Evolutionary conservation across 2,888 invertebrate genomes (phyloP).

Genomic region (Julus scandinavius): DNA sequence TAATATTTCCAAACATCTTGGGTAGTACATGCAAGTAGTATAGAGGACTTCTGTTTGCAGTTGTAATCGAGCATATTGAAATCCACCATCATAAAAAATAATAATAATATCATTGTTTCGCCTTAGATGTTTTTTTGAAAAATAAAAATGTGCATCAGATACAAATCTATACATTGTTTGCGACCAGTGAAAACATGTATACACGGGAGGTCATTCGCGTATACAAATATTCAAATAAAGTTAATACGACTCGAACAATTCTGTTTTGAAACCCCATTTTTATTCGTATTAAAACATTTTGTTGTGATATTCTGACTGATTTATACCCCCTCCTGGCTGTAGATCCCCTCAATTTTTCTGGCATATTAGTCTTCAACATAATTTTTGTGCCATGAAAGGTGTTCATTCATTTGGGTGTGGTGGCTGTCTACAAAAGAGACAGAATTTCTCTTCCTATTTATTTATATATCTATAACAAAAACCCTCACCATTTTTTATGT

Average conservation of each 20-base stretch:
- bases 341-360: neutral
- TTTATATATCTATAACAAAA: conserved; percentile 25
- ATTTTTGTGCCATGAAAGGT: conserved; percentile 8
- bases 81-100: neutral
- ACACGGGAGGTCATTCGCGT: neutral
- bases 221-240: neutral
- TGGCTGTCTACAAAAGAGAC: conserved; percentile 15
- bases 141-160: neutral
- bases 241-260: neutral
- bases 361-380: neutral
- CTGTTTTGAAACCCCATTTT: neutral
- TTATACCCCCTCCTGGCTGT: conserved; percentile 13
- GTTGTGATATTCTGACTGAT: neutral
- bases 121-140: neutral
- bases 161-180: neutral
- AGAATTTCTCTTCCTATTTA: neutral
- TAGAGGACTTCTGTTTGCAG: neutral
- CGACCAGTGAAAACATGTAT: neutral
- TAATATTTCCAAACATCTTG: too few relatives aligned
- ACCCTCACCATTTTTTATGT: neutral
- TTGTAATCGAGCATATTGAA: neutral
- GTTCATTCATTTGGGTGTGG: conserved; percentile 42
- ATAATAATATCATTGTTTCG: neutral
- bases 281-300: neutral
- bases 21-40: too few relatives aligned